These are phyloP conservation scores for Echinops telfairi DNA, from an alignment of 2,113 vertebrate species.

Conservation along the genomic window DNA sequence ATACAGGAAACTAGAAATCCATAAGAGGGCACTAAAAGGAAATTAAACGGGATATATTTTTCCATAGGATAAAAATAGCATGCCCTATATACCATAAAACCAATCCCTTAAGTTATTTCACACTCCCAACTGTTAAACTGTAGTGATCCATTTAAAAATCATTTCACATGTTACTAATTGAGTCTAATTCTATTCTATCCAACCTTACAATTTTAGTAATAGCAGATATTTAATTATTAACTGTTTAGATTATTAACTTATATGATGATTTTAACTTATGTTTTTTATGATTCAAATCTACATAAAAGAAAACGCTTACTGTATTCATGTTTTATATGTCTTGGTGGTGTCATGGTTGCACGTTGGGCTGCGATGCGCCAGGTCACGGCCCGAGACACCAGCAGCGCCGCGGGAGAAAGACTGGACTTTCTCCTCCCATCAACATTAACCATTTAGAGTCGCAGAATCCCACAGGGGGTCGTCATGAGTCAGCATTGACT, in stretches of 20 bases:
- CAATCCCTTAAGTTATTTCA: background rate
- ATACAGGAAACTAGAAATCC: background rate
- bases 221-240: background rate
- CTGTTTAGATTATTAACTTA: background rate
- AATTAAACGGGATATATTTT: background rate
- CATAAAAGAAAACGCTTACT: too few relatives aligned
- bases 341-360: too few relatives aligned
- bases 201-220: background rate
- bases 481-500: too few relatives aligned
- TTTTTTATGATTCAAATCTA: too few relatives aligned
- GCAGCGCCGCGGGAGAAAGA: too few relatives aligned
- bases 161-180: background rate
- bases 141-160: slow-evolving; percentile 26
- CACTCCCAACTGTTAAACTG: background rate
- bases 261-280: too few relatives aligned
- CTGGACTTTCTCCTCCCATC: too few relatives aligned
- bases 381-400: too few relatives aligned
- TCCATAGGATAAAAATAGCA: background rate
- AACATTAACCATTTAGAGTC: too few relatives aligned
- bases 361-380: too few relatives aligned
- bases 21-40: slow-evolving; percentile 46
- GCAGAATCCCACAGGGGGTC: too few relatives aligned
- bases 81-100: background rate
- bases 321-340: too few relatives aligned
- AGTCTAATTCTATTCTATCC: background rate